Percentiles rank a stretch among this genome's conserved stretches.
These are phyloP conservation scores for Andrena bucephala DNA, from an alignment of 2,888 invertebrate genomes.

Conservation along the genomic window DNA sequence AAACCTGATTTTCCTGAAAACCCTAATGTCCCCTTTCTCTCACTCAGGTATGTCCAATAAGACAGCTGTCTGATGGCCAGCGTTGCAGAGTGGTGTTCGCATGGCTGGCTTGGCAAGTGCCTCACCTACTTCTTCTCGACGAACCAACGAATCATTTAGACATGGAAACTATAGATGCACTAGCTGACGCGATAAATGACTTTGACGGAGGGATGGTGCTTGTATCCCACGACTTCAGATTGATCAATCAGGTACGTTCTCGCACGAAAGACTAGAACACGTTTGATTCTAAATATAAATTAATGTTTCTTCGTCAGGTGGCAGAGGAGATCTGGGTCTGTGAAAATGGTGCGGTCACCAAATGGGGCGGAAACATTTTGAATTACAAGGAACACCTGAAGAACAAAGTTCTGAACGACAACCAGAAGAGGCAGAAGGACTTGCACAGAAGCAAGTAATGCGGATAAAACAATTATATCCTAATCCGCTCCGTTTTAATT, in stretches of 20 bases:
- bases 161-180: slow-evolving; percentile 99
- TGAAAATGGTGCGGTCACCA: slow-evolving; percentile 97
- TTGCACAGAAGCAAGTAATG: slow-evolving; percentile 79
- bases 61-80: slow-evolving; percentile 98
- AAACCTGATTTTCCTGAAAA: neutral
- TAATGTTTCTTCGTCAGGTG: slow-evolving; percentile 88
- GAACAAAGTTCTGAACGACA: slow-evolving; percentile 93
- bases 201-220: slow-evolving; percentile 99
- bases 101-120: slow-evolving; percentile 98
- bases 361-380: slow-evolving; percentile 98
- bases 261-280: neutral
- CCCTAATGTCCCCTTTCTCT: neutral
- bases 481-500: slow-evolving; percentile 60
- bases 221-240: slow-evolving; percentile 99
- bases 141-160: slow-evolving; percentile 98
- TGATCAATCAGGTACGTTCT: slow-evolving; percentile 95
- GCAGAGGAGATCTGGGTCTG: slow-evolving; percentile 99
- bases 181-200: slow-evolving; percentile 98
- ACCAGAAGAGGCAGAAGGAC: slow-evolving; percentile 82
- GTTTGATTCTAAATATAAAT: neutral
- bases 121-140: slow-evolving; percentile 95
- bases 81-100: slow-evolving; percentile 99
- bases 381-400: slow-evolving; percentile 98
- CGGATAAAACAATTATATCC: slow-evolving; percentile 32
- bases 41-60: slow-evolving; percentile 94